Base-by-base conservation (phyloP, 2,113 vertebrate genomes). In the Brachyhypopomus gauderio region DNA sequence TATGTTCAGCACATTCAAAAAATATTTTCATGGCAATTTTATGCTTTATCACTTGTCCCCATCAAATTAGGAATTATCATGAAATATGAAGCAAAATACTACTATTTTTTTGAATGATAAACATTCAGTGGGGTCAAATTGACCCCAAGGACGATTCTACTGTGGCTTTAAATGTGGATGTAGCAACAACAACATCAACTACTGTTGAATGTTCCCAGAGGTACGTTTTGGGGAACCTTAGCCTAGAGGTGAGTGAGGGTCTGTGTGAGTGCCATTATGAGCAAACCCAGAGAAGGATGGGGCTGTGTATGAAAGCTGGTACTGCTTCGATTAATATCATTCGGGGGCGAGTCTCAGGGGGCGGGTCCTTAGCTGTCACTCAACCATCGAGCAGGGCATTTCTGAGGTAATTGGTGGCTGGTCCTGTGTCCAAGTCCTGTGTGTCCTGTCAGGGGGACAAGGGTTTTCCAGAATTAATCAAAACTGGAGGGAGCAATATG, bases 331-430 rank as follows among this genome's bases (percentile, higher is more conserved):
- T 83, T 88, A 85, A 89, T 82, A 86, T 83, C 62, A 23, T 77
- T 82, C 84, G 52, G 58, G 79, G 85, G 80, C 41, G 81, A 81
- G 85, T 87, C 88, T 84, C 11, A n/a, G 88, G 52, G 79, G 87
- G 84, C 52, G 52, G 82, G 63, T 23, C 55, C 56, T 52, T 87
- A 59, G 59, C 84, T 90, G 89, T 91, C 87, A 88, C 87, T 90
- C 87, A 87, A 86, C 70, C 87, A 91, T 88, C 72, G 86, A 92
- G 87, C 74, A 9, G 77, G 83, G 89, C 83, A 80, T 91, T 92
- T 90, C 90, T 91, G 89, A 91, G 88, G 89, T 92, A 93, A 94
- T 91, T 91, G 91, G 90, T 88, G 89, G 86, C 79, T 72, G 78
- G 89, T 81, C 81, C 88, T 88, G 89, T 92, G 90, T 92, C 83